A percentile compares a stretch with the other conserved stretches of the same genome.
Evolutionary conservation across 2,797 vertebrate species (phyloP).

Genomic region (Balearica regulorum): DNA sequence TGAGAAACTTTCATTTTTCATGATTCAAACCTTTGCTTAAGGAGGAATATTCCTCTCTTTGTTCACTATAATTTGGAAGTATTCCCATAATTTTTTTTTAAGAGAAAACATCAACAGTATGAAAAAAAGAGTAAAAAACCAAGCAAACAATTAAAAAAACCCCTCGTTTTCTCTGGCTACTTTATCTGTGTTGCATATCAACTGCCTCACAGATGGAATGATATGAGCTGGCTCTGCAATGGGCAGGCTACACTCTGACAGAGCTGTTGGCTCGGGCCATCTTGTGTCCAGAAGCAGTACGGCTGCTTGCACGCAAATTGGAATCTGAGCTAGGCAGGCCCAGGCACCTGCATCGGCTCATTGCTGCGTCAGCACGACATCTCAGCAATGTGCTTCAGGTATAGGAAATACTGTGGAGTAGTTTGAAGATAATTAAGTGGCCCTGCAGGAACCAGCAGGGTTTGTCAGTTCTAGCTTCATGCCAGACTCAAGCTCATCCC

Average conservation of each 20-base stretch:
- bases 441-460: background rate
- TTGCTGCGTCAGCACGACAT: background rate
- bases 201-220: background rate
- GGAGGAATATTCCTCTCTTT: background rate
- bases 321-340: background rate
- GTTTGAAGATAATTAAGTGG: background rate
- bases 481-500: background rate
- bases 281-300: slow-evolving; percentile 10
- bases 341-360: background rate
- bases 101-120: background rate
- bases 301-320: background rate
- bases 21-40: background rate
- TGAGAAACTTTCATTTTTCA: background rate
- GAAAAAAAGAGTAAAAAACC: background rate
- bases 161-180: background rate
- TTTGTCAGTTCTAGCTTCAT: background rate
- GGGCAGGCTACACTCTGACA: background rate
- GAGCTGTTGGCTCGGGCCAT: background rate
- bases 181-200: background rate
- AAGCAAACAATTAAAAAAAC: background rate
- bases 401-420: background rate
- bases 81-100: background rate
- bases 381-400: background rate
- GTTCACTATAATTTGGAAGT: background rate
- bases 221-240: background rate